Conservation (phyloP, 2,888 invertebrate species). For the Noctua fimbriata region DNA sequence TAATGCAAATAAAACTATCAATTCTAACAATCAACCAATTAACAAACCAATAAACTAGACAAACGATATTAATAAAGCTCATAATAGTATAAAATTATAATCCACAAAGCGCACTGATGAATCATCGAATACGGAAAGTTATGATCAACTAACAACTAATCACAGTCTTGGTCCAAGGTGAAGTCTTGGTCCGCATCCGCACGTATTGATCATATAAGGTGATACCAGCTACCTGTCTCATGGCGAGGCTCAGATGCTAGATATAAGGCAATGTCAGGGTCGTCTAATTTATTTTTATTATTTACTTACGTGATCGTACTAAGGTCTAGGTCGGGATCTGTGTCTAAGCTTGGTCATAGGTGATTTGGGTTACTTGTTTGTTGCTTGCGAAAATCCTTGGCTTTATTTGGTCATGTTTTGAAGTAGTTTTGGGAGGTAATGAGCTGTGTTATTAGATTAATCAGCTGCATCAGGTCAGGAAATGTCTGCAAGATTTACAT, state of each 20-base stretch:
- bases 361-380: conserved; percentile 45
- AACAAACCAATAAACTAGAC: conserved; percentile 35
- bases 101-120: conserved; percentile 46
- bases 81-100: conserved; percentile 43
- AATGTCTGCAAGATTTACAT: conserved; percentile 17
- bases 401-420: conserved; percentile 34
- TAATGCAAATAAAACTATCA: conserved; percentile 28
- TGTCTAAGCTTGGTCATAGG: conserved; percentile 29
- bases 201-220: conserved; percentile 67
- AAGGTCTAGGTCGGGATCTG: conserved; percentile 47
- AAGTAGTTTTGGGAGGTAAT: conserved; percentile 21
- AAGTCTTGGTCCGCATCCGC: conserved; percentile 59
- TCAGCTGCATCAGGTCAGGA: conserved; percentile 9
- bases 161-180: conserved; percentile 62
- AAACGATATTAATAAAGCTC: conserved; percentile 36
- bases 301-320: conserved; percentile 46
- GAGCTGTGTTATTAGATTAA: conserved; percentile 16
- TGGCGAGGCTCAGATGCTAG: conserved; percentile 64
- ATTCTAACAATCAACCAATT: conserved; percentile 43
- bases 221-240: conserved; percentile 66
- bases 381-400: conserved; percentile 29
- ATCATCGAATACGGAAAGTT: conserved; percentile 66
- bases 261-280: conserved; percentile 70
- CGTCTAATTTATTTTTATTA: conserved; percentile 58
- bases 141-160: conserved; percentile 68